Evolutionary conservation across 2,797 vertebrate genomes (phyloP), one percentile per base, ranked within the genome.

Genomic region (Mus minutoides): DNA sequence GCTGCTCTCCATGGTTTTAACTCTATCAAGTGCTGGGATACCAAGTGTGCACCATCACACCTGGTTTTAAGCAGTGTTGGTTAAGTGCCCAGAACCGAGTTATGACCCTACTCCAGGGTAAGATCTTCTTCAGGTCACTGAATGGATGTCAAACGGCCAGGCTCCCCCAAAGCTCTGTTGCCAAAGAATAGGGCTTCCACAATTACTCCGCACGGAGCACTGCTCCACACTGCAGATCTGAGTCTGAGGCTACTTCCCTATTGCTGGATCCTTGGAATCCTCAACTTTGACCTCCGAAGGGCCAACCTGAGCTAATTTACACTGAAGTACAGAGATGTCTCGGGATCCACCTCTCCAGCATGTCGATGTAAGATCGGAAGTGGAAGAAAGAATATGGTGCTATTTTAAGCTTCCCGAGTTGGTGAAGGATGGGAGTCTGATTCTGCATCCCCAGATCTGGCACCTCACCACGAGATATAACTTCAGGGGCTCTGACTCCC

Each of bases 131-230:
- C 67, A 60, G 77, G 84, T 56, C 88, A 76, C 24, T 13, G 0
- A 21, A 71, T 5, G 2, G 26, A 49, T 54, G 73, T 49, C 58
- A 11, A 73, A 31, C 46, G 64, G 52, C 43, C 14, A 24, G 24
- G 10, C 34, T 14, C 85, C 69, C 24, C 37, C 12, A 40, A 26
- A 4, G 7, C 37, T 73, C 79, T 40, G 64, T 26, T 12, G 64
- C 40, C 58, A 17, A 69, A 76, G n/a, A 34, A 49, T 2, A 26
- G 56, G 54, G 37, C 43, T 78, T 62, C 60, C 64, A 62, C 64
- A 69, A 22, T n/a, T n/a, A 40, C 8, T 29, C 31, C 7, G 31
- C 4, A 10, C 24, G 0, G 2, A 0, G 46, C 54, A 52, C 31
- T 17, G 56, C 14, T 40, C 43, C 5, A 26, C 13, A 3, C 1